A percentile compares a stretch with the other conserved stretches of the same genome.
Evolutionary conservation across 1,140 invertebrate species (phyloP).

Genomic region (Teleopsis dalmanni): DNA sequence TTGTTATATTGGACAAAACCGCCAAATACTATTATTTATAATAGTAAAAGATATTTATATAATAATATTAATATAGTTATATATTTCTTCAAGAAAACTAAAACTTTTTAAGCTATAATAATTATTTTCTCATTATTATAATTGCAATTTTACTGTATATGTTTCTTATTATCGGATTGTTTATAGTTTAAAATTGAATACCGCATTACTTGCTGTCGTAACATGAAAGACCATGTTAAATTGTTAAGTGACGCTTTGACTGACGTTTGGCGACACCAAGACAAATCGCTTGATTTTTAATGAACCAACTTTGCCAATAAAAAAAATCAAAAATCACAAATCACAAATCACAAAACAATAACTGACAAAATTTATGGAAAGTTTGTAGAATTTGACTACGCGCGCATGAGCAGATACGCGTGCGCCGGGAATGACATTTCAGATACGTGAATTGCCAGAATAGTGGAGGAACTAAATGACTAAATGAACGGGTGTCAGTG

Average conservation of each 20-base stretch:
- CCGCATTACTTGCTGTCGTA: constrained; percentile 3
- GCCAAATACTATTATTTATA: too few species aligned
- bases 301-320: too few species aligned
- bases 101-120: neutral
- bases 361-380: too few species aligned
- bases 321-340: constrained; percentile 1
- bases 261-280: constrained; percentile 12
- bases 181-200: neutral
- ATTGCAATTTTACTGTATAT: neutral
- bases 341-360: neutral
- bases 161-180: neutral
- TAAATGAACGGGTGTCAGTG: neutral
- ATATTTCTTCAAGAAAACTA: neutral
- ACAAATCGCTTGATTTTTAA: neutral
- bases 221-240: constrained; percentile 8
- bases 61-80: neutral
- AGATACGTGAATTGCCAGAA: neutral
- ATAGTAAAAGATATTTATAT: neutral
- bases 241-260: constrained; percentile 7
- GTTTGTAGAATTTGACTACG: too few species aligned
- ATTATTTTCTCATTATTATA: neutral
- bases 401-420: neutral
- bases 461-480: neutral
- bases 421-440: neutral
- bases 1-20: too few species aligned